A percentile compares a stretch with the other conserved stretches of the same genome.
Conservation (phyloP, 2,797 vertebrate genomes). For the Gobio occitaniae region DNA sequence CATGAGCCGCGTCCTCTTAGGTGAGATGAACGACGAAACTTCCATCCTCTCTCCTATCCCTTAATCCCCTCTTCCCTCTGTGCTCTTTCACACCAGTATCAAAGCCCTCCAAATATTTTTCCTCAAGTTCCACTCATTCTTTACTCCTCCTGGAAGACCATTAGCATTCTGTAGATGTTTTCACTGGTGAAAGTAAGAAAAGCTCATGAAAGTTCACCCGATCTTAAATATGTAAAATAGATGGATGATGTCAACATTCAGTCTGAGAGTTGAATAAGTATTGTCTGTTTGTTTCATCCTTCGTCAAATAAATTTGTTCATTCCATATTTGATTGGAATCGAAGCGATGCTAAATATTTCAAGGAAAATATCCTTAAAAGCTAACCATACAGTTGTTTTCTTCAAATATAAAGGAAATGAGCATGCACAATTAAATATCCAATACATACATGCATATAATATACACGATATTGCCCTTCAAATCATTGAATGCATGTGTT, state of each 20-base stretch:
- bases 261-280: background rate
- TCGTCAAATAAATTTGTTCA: background rate
- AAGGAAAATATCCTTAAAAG: too few relatives aligned
- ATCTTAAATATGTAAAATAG: constrained; percentile 4
- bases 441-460: too few relatives aligned
- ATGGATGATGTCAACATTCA: constrained; percentile 2
- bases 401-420: too few relatives aligned
- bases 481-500: too few relatives aligned
- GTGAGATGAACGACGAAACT: constrained; percentile 34
- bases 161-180: constrained; percentile 54
- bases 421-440: too few relatives aligned
- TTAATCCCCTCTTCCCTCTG: constrained; percentile 31
- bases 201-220: constrained; percentile 9
- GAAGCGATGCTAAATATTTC: too few relatives aligned
- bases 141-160: constrained; percentile 37
- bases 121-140: constrained; percentile 52
- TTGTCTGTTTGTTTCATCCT: background rate
- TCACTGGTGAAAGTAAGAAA: constrained; percentile 31
- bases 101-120: constrained; percentile 47
- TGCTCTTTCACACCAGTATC: constrained; percentile 13
- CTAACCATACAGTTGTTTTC: too few relatives aligned
- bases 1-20: constrained; percentile 19
- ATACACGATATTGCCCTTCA: too few relatives aligned
- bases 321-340: too few relatives aligned
- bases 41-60: constrained; percentile 18